Evolutionary conservation across 2,888 invertebrate species (phyloP), one percentile per base, ranked within the genome.

Genomic region (Papilio demoleus): DNA sequence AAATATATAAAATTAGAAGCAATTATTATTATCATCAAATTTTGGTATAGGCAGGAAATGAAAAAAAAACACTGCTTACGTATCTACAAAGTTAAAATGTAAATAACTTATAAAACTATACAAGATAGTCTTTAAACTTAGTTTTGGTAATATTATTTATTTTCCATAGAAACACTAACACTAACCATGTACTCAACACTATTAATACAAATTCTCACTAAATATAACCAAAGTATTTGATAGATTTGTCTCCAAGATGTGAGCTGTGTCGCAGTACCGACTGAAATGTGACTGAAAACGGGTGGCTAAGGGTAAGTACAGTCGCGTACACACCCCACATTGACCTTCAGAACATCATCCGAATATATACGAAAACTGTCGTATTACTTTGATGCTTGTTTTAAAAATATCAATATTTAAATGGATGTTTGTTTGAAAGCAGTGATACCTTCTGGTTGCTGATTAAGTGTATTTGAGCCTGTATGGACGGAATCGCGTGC

Each of bases 1-100:
- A 74, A 77, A 42, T n/a, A n/a, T n/a, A 72, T 14, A 19, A 53
- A 62, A 8, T n/a, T n/a, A n/a, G 17, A 53, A 24, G 9, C 8
- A 34, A 0, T 3, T 17, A 36, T n/a, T 53, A 11, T 0, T 17
- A 5, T 4, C 19, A 40, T 40, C 9, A 45, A 12, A 45, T 19
- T 19, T 3, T 45, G 40, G 17, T 17, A 1, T n/a, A n/a, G n/a
- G n/a, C 17, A n/a, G 17, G 2, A n/a, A n/a, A n/a, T 40, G 4
- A 0, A 40, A 40, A n/a, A 8, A 42, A 17, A 42, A 17, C 17
- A 17, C 17, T n/a, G n/a, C n/a, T n/a, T n/a, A n/a, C n/a, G n/a
- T n/a, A n/a, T n/a, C n/a, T n/a, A n/a, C n/a, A n/a, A n/a, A n/a
- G n/a, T n/a, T n/a, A n/a, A n/a, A n/a, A n/a, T n/a, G n/a, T n/a